Conservation (phyloP, 1,140 invertebrate species). For the Trachymyrmex septentrionalis region DNA sequence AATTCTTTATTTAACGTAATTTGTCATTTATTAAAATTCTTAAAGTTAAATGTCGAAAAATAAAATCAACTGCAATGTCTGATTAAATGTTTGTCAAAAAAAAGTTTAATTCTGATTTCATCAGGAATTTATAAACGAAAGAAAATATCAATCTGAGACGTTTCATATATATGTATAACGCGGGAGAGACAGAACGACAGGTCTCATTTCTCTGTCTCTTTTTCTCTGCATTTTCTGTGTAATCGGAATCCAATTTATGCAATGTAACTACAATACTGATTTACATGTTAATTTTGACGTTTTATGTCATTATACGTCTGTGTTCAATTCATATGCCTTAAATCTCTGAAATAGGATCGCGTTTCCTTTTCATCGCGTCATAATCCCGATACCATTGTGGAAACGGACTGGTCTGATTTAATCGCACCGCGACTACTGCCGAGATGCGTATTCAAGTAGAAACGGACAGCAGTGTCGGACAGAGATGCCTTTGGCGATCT, state of each 20-base stretch:
- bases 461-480: slow-evolving; percentile 53
- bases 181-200: not conserved
- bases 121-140: slow-evolving; percentile 13
- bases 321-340: not conserved
- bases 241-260: not conserved
- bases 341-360: slow-evolving; percentile 22
- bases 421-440: slow-evolving; percentile 34
- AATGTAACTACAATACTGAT: not conserved
- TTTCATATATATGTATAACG: not conserved
- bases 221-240: not conserved
- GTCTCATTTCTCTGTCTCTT: not conserved
- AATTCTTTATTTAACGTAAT: not conserved
- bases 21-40: not conserved
- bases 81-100: not conserved
- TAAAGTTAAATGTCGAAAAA: not conserved
- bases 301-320: not conserved
- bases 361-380: not conserved
- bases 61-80: not conserved
- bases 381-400: not conserved
- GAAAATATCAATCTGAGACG: not conserved
- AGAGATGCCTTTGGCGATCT: slow-evolving; percentile 57
- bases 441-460: slow-evolving; percentile 38
- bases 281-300: slow-evolving; percentile 19
- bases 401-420: slow-evolving; percentile 8
- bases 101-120: not conserved